Conservation (phyloP, 1,140 invertebrate genomes). For the Drosophila orena region DNA sequence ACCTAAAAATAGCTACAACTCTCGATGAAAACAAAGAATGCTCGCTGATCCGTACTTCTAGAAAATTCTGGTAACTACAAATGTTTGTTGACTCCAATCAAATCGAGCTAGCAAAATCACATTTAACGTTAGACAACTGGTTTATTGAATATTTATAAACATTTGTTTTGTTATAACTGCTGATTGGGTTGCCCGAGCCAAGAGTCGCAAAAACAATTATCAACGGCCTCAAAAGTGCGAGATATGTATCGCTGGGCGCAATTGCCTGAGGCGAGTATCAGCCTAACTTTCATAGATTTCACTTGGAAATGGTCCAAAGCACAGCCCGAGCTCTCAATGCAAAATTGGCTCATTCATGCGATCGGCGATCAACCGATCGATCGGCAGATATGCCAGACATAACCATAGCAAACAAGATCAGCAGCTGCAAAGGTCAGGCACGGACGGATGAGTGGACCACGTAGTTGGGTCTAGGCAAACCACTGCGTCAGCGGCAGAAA, state of each 20-base stretch:
- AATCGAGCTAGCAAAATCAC: neutral
- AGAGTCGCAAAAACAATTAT: constrained; percentile 18
- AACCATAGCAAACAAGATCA: constrained; percentile 67
- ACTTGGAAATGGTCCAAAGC: constrained; percentile 78
- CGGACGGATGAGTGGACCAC: constrained; percentile 45
- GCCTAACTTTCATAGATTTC: constrained; percentile 79
- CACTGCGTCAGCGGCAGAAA: constrained; percentile 63
- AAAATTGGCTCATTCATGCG: constrained; percentile 59
- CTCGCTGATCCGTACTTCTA: constrained; percentile 18
- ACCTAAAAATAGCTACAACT: too few species aligned
- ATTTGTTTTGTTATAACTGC: constrained; percentile 22
- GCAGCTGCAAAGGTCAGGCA: constrained; percentile 65
- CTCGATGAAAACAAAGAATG: neutral
- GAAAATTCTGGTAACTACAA: constrained; percentile 25
- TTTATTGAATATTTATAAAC: constrained; percentile 45
- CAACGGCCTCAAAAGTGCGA: constrained; percentile 34
- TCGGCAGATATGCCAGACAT: constrained; percentile 14
- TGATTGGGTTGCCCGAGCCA: constrained; percentile 1
- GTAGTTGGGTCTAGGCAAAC: constrained; percentile 83
- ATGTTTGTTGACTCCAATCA: constrained; percentile 25
- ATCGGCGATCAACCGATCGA: constrained; percentile 38
- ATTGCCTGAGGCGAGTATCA: constrained; percentile 30
- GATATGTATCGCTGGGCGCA: constrained; percentile 35
- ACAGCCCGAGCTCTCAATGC: constrained; percentile 36
- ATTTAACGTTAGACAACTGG: constrained; percentile 21